A percentile compares a stretch with the other conserved stretches of the same genome.
phyloP scores from a whole-genome alignment of 2,888 invertebrate genomes.

The Ophraella communa region DNA sequence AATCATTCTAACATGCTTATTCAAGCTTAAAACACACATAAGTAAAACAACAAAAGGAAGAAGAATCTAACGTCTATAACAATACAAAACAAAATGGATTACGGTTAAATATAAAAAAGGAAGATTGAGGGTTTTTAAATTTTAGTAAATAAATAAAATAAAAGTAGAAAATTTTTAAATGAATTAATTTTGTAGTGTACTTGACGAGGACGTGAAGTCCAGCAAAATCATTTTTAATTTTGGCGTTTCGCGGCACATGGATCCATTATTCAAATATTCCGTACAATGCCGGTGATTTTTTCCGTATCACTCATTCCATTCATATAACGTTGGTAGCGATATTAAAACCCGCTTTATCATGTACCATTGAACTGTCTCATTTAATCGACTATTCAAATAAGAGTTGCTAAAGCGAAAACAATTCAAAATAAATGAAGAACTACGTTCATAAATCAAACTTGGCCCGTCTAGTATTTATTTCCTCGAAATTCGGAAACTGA shows the following conservation, averaged over 20 bases:
- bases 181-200: too few species aligned
- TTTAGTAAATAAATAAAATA: background rate
- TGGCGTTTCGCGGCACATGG: background rate
- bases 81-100: too few species aligned
- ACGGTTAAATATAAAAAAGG: too few species aligned
- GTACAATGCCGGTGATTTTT: constrained; percentile 14
- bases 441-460: constrained; percentile 33
- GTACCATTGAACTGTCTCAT: constrained; percentile 31
- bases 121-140: too few species aligned
- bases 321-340: constrained; percentile 15
- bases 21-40: too few species aligned
- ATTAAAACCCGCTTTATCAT: constrained; percentile 25
- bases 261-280: constrained; percentile 26
- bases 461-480: constrained; percentile 28
- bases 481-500: constrained; percentile 8
- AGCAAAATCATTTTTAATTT: constrained; percentile 9
- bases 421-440: constrained; percentile 36
- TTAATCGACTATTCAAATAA: constrained; percentile 34
- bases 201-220: background rate
- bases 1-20: too few species aligned
- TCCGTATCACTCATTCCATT: constrained; percentile 16
- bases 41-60: too few species aligned
- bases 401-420: constrained; percentile 35
- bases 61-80: too few species aligned
- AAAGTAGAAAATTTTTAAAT: background rate